Conservation (phyloP, 2,888 invertebrate species). For the Hofmannophila pseudospretella region DNA sequence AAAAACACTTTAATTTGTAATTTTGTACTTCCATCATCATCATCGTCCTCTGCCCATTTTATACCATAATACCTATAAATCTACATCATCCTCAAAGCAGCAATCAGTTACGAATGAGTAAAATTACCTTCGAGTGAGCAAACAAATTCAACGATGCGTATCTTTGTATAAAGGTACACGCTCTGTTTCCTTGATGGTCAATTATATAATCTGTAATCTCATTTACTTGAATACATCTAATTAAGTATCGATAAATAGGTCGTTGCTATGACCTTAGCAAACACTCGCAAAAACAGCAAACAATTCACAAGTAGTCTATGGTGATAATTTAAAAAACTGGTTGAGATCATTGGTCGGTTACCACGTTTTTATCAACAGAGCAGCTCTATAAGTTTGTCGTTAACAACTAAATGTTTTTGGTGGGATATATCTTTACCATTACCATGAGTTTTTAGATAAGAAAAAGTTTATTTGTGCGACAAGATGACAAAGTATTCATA, state of each 20-base stretch:
- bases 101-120: not conserved
- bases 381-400: too few species aligned
- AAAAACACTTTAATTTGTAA: too few species aligned
- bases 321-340: not conserved
- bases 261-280: conserved; percentile 7
- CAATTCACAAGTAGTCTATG: not conserved
- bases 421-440: too few species aligned
- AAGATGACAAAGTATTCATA: too few species aligned
- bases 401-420: too few species aligned
- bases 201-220: conserved; percentile 25
- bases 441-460: too few species aligned
- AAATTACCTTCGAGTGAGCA: conserved; percentile 2
- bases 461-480: too few species aligned
- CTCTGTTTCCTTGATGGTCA: conserved; percentile 30
- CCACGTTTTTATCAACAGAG: not conserved
- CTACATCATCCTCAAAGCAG: too few species aligned
- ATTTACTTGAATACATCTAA: conserved; percentile 18
- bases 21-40: too few species aligned
- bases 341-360: not conserved
- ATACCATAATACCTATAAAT: too few species aligned
- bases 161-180: conserved; percentile 26
- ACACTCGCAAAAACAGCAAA: not conserved
- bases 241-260: conserved; percentile 8
- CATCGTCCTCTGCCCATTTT: too few species aligned
- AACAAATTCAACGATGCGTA: conserved; percentile 28